Base-by-base conservation (phyloP, 2,797 vertebrate species). In the Astyanax mexicanus region DNA sequence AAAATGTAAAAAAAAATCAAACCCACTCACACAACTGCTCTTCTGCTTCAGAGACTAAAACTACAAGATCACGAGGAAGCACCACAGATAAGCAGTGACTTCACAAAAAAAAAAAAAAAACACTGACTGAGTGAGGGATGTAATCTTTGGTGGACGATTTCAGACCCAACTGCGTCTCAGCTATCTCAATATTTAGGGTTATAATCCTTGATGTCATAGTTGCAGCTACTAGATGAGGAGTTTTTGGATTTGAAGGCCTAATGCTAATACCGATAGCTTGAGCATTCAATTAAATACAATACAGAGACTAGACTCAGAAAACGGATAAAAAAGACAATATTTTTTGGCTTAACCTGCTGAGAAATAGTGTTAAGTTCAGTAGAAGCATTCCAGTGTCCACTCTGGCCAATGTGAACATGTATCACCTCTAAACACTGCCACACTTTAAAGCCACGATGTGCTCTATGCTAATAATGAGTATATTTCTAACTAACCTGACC, bases 371-470 rank as follows among this genome's bases (percentile, higher is more conserved):
- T 6, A 25, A 55, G 25, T 17, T 27, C 13, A 32, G 21, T 55
- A 27, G 29, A 61, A 38, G 49, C 17, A 3, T 38, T 7, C 32
- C 47, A 51, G 38, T 44, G 23, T 23, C 47, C 40, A 35, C 54
- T 23, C 11, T 23, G 12, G 38, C 69, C 42, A 38, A 29, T n/a
- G 25, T 64, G 47, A 25, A 4, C 47, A 58, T 21, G 25, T 21
- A 17, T 19, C 72, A 23, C 40, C n/a, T 68, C 38, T 7, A 62
- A 60, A 15, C 73, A 80, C 78, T 75, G 78, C 78, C 72, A 75
- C 78, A 57, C 25, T 27, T 37, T n/a, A 38, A 23, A 66, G 60
- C 52, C 73, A 67, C 66, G 21, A 25, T 27, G 54, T 52, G 35
- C 54, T 38, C 37, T 27, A 57, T 1, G 10, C 27, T 67, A 51